phyloP scores from a whole-genome alignment of 2,888 invertebrate species.

The Pollenia amentaria region DNA sequence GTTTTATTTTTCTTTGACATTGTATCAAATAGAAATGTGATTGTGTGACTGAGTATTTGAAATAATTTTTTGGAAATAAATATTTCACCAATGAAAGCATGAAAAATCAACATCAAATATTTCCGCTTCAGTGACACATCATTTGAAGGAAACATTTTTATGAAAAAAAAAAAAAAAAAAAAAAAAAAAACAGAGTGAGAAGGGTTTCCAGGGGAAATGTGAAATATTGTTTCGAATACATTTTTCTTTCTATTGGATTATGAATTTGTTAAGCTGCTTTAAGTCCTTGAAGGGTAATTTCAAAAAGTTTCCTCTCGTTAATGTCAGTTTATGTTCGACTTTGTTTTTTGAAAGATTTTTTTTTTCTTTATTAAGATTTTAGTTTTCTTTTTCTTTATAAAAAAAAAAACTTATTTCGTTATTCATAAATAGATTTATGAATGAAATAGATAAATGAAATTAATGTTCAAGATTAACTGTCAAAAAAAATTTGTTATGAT shows the following conservation, averaged over 20 bases:
- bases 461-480: slow-evolving; percentile 58
- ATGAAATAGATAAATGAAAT: slow-evolving; percentile 60
- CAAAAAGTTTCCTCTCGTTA: slow-evolving; percentile 5
- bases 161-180: neutral
- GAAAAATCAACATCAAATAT: slow-evolving; percentile 66
- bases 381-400: neutral
- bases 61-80: slow-evolving; percentile 55
- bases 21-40: slow-evolving; percentile 40
- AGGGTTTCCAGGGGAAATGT: neutral
- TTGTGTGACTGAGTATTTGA: slow-evolving; percentile 25
- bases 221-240: slow-evolving; percentile 28
- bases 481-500: slow-evolving; percentile 47
- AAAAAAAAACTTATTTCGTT: slow-evolving; percentile 39
- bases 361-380: slow-evolving; percentile 2
- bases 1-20: slow-evolving; percentile 26
- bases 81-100: slow-evolving; percentile 56
- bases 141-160: slow-evolving; percentile 10
- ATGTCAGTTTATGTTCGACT: slow-evolving; percentile 11
- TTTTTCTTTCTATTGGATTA: slow-evolving; percentile 25
- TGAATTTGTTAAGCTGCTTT: slow-evolving; percentile 41
- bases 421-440: slow-evolving; percentile 52
- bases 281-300: slow-evolving; percentile 41
- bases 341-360: neutral
- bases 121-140: slow-evolving; percentile 67
- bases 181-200: neutral